Base-by-base conservation (phyloP, 2,113 vertebrate species). In the Cyphotilapia sp. region DNA sequence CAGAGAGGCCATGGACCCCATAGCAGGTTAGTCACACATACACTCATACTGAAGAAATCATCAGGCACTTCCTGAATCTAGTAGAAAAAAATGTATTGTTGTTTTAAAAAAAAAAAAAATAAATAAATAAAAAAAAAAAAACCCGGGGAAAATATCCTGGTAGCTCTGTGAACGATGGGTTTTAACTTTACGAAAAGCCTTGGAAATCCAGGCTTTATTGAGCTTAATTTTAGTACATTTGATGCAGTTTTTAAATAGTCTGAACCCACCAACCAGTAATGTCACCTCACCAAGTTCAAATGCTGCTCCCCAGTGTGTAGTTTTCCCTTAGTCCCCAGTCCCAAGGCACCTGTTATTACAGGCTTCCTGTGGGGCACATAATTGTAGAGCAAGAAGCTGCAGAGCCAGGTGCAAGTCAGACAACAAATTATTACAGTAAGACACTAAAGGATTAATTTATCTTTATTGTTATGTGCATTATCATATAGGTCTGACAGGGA, bases 1-100 rank as follows among this genome's bases (percentile, higher is more conserved):
- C 98, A 98, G 99, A 96, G 99, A 99, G 97, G 97, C 99, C 93
- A 99, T 99, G 99, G 99, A 99, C 96, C 99, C 99, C 94, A 99
- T 99, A 96, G 99, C 99, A 97, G 99, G 99, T 99, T 94, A 96
- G 97, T 63, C 35, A 9, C 53, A 56, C 19, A 6, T 17, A 51
- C 29, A 19, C 29, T 80, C 16, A 12, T 22, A 29, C 6, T 49
- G 9, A 47, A 49, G 42, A 47, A 29, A 8, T 49, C 24, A 76
- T 76, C 9, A 47, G 40, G 14, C 3, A 3, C 13, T 74, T 74
- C 8, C 13, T 16, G 14, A 76, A 17, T 27, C 22, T 22, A 74
- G 40, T 54, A 4, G 8, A 8, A 27, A 56, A 24, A 53, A 9
- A 5, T 22, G 22, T 22, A 22, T 22, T 22, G 22, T 22, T 22